Conservation (phyloP, 2,797 vertebrate species). For the Clamator glandarius region DNA sequence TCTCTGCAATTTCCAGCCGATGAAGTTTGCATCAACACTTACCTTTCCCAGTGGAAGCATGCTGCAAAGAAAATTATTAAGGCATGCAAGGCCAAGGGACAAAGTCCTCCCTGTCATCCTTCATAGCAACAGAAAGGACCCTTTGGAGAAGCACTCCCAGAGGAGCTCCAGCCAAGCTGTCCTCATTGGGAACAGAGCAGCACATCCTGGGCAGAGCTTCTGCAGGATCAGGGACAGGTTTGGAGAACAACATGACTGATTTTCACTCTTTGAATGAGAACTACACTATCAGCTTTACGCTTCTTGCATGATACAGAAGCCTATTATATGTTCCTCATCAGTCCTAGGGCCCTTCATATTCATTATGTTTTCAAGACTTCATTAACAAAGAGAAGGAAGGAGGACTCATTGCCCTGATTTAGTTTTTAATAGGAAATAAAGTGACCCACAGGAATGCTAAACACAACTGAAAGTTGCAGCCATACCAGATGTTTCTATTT, state of each 20-base stretch:
- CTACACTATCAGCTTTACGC: background rate
- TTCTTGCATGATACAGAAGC: background rate
- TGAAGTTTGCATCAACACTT: background rate
- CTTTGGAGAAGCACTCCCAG: background rate
- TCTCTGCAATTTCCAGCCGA: background rate
- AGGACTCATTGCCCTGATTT: background rate
- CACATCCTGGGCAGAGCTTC: background rate
- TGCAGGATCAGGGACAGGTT: background rate
- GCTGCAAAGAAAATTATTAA: background rate
- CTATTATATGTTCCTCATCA: background rate
- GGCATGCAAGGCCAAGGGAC: background rate
- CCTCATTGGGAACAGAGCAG: background rate
- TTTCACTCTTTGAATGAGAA: background rate
- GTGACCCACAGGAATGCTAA: background rate
- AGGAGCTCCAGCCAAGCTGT: background rate
- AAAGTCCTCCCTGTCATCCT: background rate
- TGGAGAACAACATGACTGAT: background rate
- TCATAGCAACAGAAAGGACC: background rate
- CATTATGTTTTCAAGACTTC: background rate
- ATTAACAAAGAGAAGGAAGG: background rate
- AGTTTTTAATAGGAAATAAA: conserved; percentile 7
- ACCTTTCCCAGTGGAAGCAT: background rate
- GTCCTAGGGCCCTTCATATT: background rate
- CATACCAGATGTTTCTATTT: conserved; percentile 36
- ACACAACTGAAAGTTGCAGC: background rate